Evolutionary conservation across 2,888 invertebrate species (phyloP), one percentile per base, ranked within the genome.

Genomic region (Drosophila quinaria): DNA sequence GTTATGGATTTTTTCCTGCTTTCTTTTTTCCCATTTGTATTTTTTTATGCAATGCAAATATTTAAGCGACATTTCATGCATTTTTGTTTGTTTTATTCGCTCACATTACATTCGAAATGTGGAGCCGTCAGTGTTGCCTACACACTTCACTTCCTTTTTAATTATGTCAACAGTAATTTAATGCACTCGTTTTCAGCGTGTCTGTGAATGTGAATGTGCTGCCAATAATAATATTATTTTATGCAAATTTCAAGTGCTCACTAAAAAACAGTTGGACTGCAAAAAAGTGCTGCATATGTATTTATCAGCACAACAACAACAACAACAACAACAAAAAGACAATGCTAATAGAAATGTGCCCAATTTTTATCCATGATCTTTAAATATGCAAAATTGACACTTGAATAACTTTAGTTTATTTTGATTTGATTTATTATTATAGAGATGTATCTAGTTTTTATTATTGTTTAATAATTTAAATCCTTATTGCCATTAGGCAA

Each of bases 131-230:
- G 49, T 13, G 51, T 39, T 64, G 67, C 67, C 71, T 78, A 63
- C 58, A 61, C 76, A 60, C 59, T 69, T 68, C 66, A 74, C 52
- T 66, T 58, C 47, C 52, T 65, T 70, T 77, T 80, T 74, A 79
- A 73, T 79, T 74, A 81, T 73, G 78, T 83, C 80, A 85, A 85
- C 85, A 85, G 78, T 81, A 80, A 81, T 85, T 85, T 82, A 79
- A 84, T 84, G 81, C 77, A 81, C 81, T 84, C 74, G 46, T n/a
- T 9, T 61, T 42, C 52, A 46, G 31, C 52, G 39, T 56, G 55
- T 62, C 56, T 17, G 29, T 29, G 33, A 54, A 56, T 17, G 22
- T 35, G 33, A 54, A 56, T 69, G 61, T 72, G 61, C 56, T 65
- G 70, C 59, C 80, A 81, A 81, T 77, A 76, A 76, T 62, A 84